These are phyloP conservation scores for Drosophila macrospina DNA, from an alignment of 2,888 invertebrate species.

Conservation along the genomic window DNA sequence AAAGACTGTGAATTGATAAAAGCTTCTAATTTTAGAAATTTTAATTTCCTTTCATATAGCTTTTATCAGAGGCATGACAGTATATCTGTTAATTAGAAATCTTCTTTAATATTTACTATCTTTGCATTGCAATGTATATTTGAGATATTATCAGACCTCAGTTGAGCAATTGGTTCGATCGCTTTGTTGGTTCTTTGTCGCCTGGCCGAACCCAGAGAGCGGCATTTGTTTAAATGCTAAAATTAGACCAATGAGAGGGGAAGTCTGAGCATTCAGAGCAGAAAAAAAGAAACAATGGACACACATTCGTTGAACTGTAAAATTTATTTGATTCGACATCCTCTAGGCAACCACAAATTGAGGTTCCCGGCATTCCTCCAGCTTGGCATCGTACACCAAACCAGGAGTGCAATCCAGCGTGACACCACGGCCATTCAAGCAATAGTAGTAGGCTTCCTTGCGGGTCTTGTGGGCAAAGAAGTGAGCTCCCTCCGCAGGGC, in stretches of 20 bases:
- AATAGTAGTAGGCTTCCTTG: slow-evolving; percentile 77
- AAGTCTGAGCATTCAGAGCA: slow-evolving; percentile 26
- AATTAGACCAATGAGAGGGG: slow-evolving; percentile 50
- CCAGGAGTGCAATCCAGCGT: slow-evolving; percentile 83
- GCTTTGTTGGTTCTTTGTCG: slow-evolving; percentile 30
- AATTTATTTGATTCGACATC: slow-evolving; percentile 47
- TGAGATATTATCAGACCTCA: neutral
- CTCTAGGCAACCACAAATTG: slow-evolving; percentile 48
- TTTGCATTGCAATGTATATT: neutral
- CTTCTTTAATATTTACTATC: neutral
- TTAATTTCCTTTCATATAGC: neutral
- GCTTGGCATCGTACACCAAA: slow-evolving; percentile 74
- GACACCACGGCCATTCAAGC: slow-evolving; percentile 81
- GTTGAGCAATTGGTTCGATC: neutral
- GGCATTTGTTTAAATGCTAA: slow-evolving; percentile 39
- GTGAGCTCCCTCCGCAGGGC: slow-evolving; percentile 75
- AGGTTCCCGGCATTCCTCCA: slow-evolving; percentile 77
- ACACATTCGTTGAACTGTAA: slow-evolving; percentile 51
- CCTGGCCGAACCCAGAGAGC: slow-evolving; percentile 44
- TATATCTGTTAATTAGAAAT: neutral
- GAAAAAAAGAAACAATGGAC: slow-evolving; percentile 41
- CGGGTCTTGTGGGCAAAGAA: slow-evolving; percentile 73
- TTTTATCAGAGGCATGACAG: neutral
- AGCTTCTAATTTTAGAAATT: neutral
- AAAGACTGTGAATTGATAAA: neutral